Evolutionary conservation across 2,113 vertebrate species (phyloP).

Genomic region (Thunnus maccoyii): DNA sequence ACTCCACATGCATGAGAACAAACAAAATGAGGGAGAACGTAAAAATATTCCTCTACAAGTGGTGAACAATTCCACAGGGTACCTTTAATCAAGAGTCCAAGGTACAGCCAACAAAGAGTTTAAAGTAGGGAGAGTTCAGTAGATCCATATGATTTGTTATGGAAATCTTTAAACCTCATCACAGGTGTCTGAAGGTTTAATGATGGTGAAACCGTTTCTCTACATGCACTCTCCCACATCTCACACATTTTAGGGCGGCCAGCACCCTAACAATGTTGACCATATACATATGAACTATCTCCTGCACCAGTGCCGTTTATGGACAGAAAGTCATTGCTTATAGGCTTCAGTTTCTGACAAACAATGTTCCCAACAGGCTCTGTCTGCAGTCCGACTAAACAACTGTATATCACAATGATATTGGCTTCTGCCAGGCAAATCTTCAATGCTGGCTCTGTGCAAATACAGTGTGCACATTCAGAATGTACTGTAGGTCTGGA

Average conservation of each 20-base stretch:
- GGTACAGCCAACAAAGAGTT: neutral
- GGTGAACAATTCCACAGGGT: too few species aligned
- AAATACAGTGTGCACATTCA: constrained; percentile 5
- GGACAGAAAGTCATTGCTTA: constrained; percentile 2
- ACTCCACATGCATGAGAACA: too few species aligned
- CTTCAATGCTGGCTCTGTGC: neutral
- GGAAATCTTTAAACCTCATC: neutral
- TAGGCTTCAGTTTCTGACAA: constrained; percentile 15
- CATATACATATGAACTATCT: neutral
- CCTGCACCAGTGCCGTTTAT: constrained; percentile 13
- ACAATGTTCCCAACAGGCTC: constrained; percentile 8
- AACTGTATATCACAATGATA: neutral
- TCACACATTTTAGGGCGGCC: neutral
- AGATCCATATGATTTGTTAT: neutral
- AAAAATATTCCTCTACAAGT: too few species aligned
- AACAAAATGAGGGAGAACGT: too few species aligned
- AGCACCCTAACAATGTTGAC: constrained; percentile 21
- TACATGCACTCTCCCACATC: constrained; percentile 9
- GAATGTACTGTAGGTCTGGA: neutral
- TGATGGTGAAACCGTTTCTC: neutral
- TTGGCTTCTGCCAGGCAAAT: neutral
- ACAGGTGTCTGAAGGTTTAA: neutral
- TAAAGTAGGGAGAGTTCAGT: too few species aligned
- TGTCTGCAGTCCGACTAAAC: constrained; percentile 11
- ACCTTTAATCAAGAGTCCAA: neutral